Evolutionary conservation across 2,113 vertebrate genomes (phyloP).

Genomic region (Electrona antarctica): DNA sequence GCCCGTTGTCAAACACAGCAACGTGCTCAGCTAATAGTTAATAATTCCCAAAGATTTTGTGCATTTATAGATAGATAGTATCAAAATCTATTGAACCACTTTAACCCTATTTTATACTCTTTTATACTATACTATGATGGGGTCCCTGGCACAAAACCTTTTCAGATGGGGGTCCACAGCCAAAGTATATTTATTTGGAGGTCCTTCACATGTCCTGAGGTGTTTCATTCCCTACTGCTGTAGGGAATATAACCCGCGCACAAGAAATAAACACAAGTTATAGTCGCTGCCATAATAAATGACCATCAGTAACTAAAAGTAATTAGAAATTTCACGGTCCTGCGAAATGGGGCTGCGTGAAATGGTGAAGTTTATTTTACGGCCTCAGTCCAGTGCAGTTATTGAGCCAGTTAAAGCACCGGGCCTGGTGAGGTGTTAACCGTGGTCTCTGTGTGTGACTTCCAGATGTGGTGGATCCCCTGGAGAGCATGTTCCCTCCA

Average conservation of each 20-base stretch:
- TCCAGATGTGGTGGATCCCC: slow-evolving; percentile 66
- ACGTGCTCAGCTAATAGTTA: not conserved
- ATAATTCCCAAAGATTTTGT: too few species aligned
- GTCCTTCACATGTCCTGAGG: too few species aligned
- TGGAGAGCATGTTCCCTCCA: slow-evolving; percentile 75
- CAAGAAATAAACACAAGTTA: not conserved
- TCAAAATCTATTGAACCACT: not conserved
- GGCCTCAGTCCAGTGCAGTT: slow-evolving; percentile 10
- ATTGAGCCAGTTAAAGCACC: slow-evolving; percentile 28
- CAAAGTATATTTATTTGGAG: too few species aligned
- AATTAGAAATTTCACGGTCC: slow-evolving; percentile 1
- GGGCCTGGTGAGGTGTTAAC: slow-evolving; percentile 17
- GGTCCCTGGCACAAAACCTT: too few species aligned
- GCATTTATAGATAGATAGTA: not conserved
- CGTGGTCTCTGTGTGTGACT: slow-evolving; percentile 18
- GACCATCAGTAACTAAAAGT: not conserved
- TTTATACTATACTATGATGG: too few species aligned
- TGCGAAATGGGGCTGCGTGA: slow-evolving; percentile 16
- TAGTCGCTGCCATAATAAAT: slow-evolving; percentile 1
- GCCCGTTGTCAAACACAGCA: not conserved
- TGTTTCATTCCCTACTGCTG: not conserved
- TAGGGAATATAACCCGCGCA: not conserved
- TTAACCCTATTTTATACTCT: too few species aligned
- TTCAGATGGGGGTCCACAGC: too few species aligned
- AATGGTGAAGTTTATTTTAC: slow-evolving; percentile 21